These are phyloP conservation scores for Drymodes brunneopygia DNA, from an alignment of 2,113 vertebrate genomes.

Conservation along the genomic window DNA sequence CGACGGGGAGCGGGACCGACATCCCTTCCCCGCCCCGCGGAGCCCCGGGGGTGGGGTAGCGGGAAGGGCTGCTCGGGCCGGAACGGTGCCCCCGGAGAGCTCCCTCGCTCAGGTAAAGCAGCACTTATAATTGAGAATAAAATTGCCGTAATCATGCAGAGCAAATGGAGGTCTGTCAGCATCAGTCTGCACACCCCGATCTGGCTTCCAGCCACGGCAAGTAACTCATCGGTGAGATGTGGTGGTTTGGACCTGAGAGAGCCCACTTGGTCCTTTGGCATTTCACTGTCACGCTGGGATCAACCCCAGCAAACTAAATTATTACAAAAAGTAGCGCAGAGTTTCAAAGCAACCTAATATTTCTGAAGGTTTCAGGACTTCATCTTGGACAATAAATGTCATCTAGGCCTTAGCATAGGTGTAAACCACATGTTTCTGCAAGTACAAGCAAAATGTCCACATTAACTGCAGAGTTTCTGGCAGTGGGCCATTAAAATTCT, in stretches of 20 bases:
- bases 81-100: background rate
- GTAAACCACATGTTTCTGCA: background rate
- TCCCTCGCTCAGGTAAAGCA: background rate
- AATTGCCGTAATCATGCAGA: accelerated
- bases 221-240: background rate
- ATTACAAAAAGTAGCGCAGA: accelerated
- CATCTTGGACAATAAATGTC: background rate
- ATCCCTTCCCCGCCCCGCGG: accelerated
- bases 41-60: accelerated
- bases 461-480: background rate
- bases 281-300: background rate
- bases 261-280: accelerated
- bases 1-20: accelerated
- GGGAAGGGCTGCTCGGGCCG: background rate
- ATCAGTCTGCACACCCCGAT: accelerated
- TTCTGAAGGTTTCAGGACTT: background rate
- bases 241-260: background rate
- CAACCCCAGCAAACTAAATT: background rate
- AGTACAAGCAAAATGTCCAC: background rate
- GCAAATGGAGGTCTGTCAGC: background rate
- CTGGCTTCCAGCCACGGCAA: background rate
- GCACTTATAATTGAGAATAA: accelerated
- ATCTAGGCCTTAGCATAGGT: background rate
- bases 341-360: background rate
- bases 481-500: background rate